Base-by-base conservation (phyloP, 2,113 vertebrate species). In the Alexandromys fortis region DNA sequence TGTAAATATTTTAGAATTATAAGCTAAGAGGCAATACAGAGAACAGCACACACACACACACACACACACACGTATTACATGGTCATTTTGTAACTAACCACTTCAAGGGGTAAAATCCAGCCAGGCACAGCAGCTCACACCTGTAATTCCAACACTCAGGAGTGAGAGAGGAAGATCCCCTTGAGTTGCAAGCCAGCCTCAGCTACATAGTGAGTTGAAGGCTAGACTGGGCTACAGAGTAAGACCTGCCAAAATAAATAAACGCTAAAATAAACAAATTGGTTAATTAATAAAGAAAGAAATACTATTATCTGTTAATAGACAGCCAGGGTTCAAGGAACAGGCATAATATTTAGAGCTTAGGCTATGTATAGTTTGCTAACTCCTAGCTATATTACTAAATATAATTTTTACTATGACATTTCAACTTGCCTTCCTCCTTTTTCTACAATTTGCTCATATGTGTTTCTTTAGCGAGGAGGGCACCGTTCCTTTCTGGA, bases 61-160 rank as follows among this genome's bases (percentile, higher is more conserved):
- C 42, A 90, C 47, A 90, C 38, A 94, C 47, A 81, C 2, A 28
- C 22, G 70, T 82, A 85, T 90, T 90, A 68, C 7, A 82, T 65
- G 92, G 87, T 49, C 75, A 88, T 92, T 88, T 70, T 73, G 63
- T 78, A 95, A 19, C 5, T 73, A 96, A 73, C 55, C 70, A 90
- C 70, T 92, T 89, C 38, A 90, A 92, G 82, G 86, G 12, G 42
- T 86, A 90, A 86, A 97, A 85, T 49, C 8, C 21, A 85, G 45
- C 3, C 75, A 77, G 75, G 3, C 75, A 30, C 33, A 58, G 11
- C n/a, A 5, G 11, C 11, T 30, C n/a, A 30, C 13, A 45, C 26
- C 26, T 85, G 38, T 30, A 86, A 47, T 67, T 47, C 17, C 42
- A 86, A 5, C 24, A 5, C 24, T 9, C 9, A 11, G 42, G 65